Evolutionary conservation across 2,797 vertebrate genomes (phyloP).

Genomic region (Erethizon dorsatum): DNA sequence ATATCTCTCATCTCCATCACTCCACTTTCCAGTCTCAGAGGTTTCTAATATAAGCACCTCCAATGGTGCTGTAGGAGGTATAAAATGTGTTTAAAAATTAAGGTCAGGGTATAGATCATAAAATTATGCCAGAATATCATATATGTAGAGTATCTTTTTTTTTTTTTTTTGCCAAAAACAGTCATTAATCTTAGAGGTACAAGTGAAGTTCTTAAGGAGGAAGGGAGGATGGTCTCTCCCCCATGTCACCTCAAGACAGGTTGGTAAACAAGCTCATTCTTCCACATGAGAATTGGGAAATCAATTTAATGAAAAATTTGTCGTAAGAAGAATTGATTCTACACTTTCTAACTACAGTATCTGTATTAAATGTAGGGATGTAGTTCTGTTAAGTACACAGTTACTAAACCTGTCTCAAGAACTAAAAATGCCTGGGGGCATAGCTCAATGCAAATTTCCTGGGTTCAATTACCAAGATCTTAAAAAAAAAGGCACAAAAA

Average conservation of each 20-base stretch:
- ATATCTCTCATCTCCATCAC: neutral
- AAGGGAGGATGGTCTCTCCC: neutral
- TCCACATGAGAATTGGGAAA: neutral
- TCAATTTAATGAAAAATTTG: conserved; percentile 30
- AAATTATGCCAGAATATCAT: neutral
- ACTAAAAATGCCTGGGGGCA: neutral
- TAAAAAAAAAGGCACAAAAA: neutral
- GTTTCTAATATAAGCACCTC: neutral
- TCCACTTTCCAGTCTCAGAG: neutral
- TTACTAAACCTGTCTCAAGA: neutral
- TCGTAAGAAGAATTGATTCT: neutral
- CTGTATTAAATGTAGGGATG: neutral
- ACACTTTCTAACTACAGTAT: conserved; percentile 24
- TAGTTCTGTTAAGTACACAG: neutral
- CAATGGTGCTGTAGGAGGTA: neutral
- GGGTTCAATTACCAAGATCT: neutral
- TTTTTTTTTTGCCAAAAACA: neutral
- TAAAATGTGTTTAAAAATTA: conserved; percentile 14
- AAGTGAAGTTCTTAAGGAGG: neutral
- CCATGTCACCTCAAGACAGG: neutral
- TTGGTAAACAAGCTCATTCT: neutral
- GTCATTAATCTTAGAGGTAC: neutral
- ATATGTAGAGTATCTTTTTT: neutral
- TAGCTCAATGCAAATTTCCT: neutral
- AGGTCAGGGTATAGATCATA: neutral